Base-by-base conservation (phyloP, 2,113 vertebrate species). In the Rhinolophus sinicus region DNA sequence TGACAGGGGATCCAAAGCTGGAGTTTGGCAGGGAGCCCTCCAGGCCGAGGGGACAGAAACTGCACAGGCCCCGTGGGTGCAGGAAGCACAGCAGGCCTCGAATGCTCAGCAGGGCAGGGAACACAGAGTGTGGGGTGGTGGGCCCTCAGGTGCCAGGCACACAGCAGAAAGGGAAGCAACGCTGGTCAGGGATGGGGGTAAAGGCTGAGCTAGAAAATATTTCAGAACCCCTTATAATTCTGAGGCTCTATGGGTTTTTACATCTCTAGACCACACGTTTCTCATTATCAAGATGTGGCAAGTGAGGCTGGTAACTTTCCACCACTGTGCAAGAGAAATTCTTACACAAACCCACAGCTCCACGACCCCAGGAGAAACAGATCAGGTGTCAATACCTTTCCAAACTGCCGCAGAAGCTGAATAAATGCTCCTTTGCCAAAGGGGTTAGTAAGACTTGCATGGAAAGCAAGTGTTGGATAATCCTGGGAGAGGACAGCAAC, bases 351-450 rank as follows among this genome's bases (percentile, higher is more conserved):
- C 65, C 38, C 72, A 64, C 19, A 80, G 70, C 33, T n/a, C 18
- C 52, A 19, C 21, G 52, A 44, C 28, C 22, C 54, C 21, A 81
- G 9, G 54, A 78, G 72, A 84, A 62, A 54, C 8, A 60, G 77
- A 50, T 8, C 47, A 44, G 69, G 76, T 50, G 13, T 60, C 69
- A 1, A 78, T 99, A 99, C 99, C 99, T 99, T 99, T 97, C 99
- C 99, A 98, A 99, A 99, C 98, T 99, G 99, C 93, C 99, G 98
- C 1, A 99, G 98, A 58, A 99, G 99, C 97, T 99, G 99, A 94
- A 99, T 99, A 96, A 99, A 99, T 2, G 99, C 99, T 92, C 99
- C 99, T 98, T 99, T 99, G 76, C 99, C 99, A 70, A 99, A 99
- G 0, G 99, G 99, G 97, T 99, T 99, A 28, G 99, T 99, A 93